Evolutionary conservation across 92 coral and sea anemone species (phyloP).

Genomic region (Porites lobata): DNA sequence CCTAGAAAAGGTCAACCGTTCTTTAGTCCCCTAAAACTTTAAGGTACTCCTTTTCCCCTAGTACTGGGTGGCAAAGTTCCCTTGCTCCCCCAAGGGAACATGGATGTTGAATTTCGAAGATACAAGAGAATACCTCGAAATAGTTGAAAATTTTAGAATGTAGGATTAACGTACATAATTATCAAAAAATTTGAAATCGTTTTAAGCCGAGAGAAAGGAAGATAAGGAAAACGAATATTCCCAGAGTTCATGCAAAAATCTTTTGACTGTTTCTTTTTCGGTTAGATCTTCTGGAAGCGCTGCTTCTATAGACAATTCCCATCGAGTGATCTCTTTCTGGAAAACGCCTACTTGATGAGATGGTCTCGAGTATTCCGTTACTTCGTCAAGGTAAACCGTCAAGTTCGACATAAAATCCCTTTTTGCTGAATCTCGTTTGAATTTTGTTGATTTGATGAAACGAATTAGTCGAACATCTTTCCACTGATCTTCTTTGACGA

Average conservation of each 20-base stretch:
- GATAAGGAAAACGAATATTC: slow-evolving; percentile 80
- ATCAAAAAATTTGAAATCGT: no score
- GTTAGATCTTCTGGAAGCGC: slow-evolving; percentile 73
- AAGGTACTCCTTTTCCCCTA: no score
- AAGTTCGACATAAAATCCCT: slow-evolving; percentile 3
- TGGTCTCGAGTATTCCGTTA: slow-evolving; percentile 91
- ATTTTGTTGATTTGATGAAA: slow-evolving; percentile 52
- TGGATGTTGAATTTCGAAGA: no score
- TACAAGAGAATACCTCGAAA: no score
- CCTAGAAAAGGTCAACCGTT: no score
- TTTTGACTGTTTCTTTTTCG: slow-evolving; percentile 59
- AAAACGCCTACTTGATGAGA: slow-evolving; percentile 61
- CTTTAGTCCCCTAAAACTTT: no score
- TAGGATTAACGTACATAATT: no score
- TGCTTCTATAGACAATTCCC: slow-evolving; percentile 75
- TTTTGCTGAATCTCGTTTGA: neutral
- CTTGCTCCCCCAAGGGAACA: no score
- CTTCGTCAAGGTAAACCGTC: slow-evolving; percentile 64
- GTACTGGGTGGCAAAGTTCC: no score
- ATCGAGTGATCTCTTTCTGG: slow-evolving; percentile 75
- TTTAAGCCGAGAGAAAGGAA: slow-evolving; percentile 48
- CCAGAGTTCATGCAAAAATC: slow-evolving; percentile 87
- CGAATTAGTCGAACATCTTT: slow-evolving; percentile 89
- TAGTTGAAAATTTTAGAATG: no score
- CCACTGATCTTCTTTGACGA: slow-evolving; percentile 80